Evolutionary conservation across 2,797 vertebrate species (phyloP).

Genomic region (Pangasius djambal): DNA sequence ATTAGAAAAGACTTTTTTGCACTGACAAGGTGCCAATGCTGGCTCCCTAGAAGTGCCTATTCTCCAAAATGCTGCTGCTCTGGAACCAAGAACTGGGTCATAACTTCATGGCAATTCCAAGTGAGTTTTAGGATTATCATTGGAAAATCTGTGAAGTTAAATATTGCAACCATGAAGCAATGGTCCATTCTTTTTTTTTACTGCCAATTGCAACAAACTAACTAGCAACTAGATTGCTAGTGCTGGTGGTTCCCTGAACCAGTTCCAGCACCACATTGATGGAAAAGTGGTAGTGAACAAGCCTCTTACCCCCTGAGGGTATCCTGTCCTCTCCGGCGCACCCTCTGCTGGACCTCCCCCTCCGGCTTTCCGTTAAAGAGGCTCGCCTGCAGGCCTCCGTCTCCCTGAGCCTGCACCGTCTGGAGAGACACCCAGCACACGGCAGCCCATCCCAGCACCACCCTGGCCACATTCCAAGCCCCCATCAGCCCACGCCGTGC

Average conservation of each 20-base stretch:
- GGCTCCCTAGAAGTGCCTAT: neutral
- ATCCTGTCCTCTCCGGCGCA: slow-evolving; percentile 89
- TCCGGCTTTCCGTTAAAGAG: slow-evolving; percentile 76
- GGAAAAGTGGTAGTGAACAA: slow-evolving; percentile 13
- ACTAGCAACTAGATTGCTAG: neutral
- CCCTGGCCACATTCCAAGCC: slow-evolving; percentile 75
- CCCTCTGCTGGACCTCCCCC: slow-evolving; percentile 80
- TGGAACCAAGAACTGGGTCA: neutral
- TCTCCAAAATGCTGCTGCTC: neutral
- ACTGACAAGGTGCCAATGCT: neutral
- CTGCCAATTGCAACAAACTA: neutral
- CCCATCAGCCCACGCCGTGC: slow-evolving; percentile 75
- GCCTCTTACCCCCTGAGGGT: slow-evolving; percentile 85
- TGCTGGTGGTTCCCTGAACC: neutral
- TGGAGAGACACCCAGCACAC: slow-evolving; percentile 69
- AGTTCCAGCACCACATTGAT: neutral
- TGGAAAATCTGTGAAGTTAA: neutral
- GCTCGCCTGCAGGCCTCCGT: slow-evolving; percentile 77
- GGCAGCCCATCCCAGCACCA: slow-evolving; percentile 83
- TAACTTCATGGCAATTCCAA: neutral
- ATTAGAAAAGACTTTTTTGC: neutral
- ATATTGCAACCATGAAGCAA: neutral
- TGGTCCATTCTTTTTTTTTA: neutral
- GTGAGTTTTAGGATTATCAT: neutral
- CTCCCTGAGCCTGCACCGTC: slow-evolving; percentile 68